Base-by-base conservation (phyloP, 2,888 invertebrate species). In the Mystacides longicornis region DNA sequence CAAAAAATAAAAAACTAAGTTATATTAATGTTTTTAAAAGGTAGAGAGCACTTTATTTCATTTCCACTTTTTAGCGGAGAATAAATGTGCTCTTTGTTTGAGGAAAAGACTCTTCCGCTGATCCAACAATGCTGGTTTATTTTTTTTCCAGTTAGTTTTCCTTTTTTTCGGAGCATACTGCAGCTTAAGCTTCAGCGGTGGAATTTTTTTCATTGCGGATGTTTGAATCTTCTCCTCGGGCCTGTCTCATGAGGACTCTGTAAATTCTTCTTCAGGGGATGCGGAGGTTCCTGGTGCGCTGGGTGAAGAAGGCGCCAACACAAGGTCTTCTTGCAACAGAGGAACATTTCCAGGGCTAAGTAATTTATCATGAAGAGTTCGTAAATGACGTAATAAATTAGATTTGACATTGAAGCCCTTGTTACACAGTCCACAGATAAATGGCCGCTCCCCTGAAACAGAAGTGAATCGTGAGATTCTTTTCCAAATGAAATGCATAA, bases 371-470 rank as follows among this genome's bases (percentile, higher is more conserved):
- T 87, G 87, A 60, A 87, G 70, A 27, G 87, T 87, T 68, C 87
- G 79, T 67, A 87, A 70, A 68, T 88, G 87, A 61, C 87, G 80
- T 61, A 87, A 68, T 59, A 87, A 71, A 70, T 87, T 87, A 60
- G 87, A 87, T 68, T 87, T 87, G 61, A 87, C 87, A 70, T 87
- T 87, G 72, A 87, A 87, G 2, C 85, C 86, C 67, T 87, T 87
- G 72, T 83, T 82, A 75, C 87, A 87, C 49, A 82, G 78, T 19
- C 84, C 83, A 72, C 87, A 88, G 49, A 82, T 78, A 70, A 85
- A 87, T 16, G 87, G 87, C 53, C 82, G 80, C 69, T 87, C 87
- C 18, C 82, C 82, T 78, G 27, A n/a, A 57, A 57, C 14, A n/a
- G n/a, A n/a, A n/a, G n/a, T n/a, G n/a, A n/a, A n/a, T n/a, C n/a